Percentiles rank a stretch among this genome's conserved stretches.
phyloP scores from a whole-genome alignment of 2,797 vertebrate genomes.

The Scleropages formosus region DNA sequence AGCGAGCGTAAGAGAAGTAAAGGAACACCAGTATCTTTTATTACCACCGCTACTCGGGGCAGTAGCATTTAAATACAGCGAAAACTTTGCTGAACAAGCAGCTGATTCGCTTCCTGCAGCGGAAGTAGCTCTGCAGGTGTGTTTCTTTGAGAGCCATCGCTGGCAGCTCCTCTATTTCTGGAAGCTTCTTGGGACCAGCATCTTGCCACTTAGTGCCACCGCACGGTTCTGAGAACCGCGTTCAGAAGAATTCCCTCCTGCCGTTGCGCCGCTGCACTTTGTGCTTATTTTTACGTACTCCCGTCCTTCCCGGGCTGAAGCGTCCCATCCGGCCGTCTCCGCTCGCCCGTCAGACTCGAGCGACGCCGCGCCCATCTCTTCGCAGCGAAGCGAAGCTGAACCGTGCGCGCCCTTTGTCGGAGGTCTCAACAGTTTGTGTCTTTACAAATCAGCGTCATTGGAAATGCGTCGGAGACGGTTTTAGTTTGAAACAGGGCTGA shows the following conservation, averaged over 20 bases:
- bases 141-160: neutral
- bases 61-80: neutral
- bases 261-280: neutral
- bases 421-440: neutral
- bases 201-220: neutral
- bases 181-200: neutral
- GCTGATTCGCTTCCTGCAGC: constrained; percentile 9
- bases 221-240: neutral
- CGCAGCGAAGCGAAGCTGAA: too few relatives aligned
- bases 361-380: too few relatives aligned
- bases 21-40: constrained; percentile 9
- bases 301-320: too few relatives aligned
- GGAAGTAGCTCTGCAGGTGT: neutral
- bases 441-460: neutral
- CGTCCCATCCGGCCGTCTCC: too few relatives aligned
- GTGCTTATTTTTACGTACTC: neutral
- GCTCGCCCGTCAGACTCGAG: too few relatives aligned
- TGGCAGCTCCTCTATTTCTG: neutral
- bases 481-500: neutral
- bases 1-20: too few relatives aligned
- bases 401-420: too few relatives aligned
- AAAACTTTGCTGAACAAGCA: constrained; percentile 3
- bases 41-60: neutral
- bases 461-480: neutral
- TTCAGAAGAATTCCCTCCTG: neutral